Evolutionary conservation across 2,113 vertebrate genomes (phyloP).

Genomic region (Embiotoca jacksoni): DNA sequence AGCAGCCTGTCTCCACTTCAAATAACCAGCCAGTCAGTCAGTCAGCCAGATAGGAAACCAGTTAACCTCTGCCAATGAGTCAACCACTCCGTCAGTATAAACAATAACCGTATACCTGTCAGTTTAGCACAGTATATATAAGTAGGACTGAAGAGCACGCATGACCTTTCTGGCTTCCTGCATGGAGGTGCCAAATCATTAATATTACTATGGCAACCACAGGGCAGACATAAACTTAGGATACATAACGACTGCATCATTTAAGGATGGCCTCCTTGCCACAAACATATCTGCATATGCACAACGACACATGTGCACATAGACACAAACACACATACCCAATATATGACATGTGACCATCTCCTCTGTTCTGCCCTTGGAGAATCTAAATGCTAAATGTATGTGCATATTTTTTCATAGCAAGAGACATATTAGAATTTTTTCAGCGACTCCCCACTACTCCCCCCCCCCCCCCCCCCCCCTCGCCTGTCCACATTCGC

Average conservation of each 20-base stretch:
- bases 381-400: slow-evolving; percentile 96
- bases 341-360: slow-evolving; percentile 90
- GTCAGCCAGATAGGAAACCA: slow-evolving; percentile 66
- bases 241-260: slow-evolving; percentile 92
- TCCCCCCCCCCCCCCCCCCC: slow-evolving; percentile 79
- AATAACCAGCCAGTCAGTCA: slow-evolving; percentile 70
- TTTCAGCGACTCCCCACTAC: slow-evolving; percentile 83
- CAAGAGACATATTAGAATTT: slow-evolving; percentile 94
- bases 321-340: slow-evolving; percentile 84
- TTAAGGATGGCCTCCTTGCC: slow-evolving; percentile 83
- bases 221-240: slow-evolving; percentile 88
- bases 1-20: slow-evolving; percentile 54
- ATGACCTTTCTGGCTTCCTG: slow-evolving; percentile 81
- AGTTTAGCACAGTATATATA: slow-evolving; percentile 67
- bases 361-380: slow-evolving; percentile 92
- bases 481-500: slow-evolving; percentile 53
- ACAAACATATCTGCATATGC: slow-evolving; percentile 83
- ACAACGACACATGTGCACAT: slow-evolving; percentile 84
- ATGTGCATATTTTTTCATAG: slow-evolving; percentile 99
- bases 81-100: slow-evolving; percentile 62
- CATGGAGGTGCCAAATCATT: slow-evolving; percentile 71
- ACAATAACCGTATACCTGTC: slow-evolving; percentile 61
- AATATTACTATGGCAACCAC: slow-evolving; percentile 79
- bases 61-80: slow-evolving; percentile 76
- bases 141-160: slow-evolving; percentile 70